Conservation (phyloP, 2,113 vertebrate species). For the Neopipo cinnamomea region DNA sequence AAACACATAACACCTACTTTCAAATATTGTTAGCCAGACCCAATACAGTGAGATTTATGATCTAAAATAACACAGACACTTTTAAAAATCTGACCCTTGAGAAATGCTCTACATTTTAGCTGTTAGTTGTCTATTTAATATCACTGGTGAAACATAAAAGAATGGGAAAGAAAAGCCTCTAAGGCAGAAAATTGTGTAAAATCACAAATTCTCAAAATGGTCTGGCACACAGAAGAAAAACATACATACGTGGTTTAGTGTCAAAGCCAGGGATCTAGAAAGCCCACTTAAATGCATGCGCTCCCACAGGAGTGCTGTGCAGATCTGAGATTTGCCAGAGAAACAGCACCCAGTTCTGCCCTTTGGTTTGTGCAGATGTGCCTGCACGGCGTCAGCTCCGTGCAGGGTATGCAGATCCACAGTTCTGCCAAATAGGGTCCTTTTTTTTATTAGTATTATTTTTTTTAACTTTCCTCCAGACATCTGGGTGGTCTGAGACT, state of each 20-base stretch:
- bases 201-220: slow-evolving; percentile 30
- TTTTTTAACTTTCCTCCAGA: background rate
- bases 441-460: background rate
- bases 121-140: slow-evolving; percentile 16
- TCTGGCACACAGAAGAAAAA: slow-evolving; percentile 34
- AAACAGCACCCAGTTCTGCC: slow-evolving; percentile 26
- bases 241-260: background rate
- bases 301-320: background rate
- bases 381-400: background rate
- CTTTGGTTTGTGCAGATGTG: background rate
- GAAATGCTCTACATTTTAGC: background rate
- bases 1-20: background rate
- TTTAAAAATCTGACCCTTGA: background rate
- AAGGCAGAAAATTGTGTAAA: slow-evolving; percentile 17
- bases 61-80: background rate
- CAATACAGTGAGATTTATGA: background rate
- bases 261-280: slow-evolving; percentile 29
- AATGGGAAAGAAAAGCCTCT: background rate
- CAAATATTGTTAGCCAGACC: background rate
- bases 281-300: background rate
- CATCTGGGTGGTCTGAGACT: slow-evolving; percentile 61
- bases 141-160: slow-evolving; percentile 5
- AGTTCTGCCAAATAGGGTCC: slow-evolving; percentile 19
- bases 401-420: background rate
- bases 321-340: background rate